Evolutionary conservation across 2,113 vertebrate genomes (phyloP).

Genomic region (Nycticebus coucang): DNA sequence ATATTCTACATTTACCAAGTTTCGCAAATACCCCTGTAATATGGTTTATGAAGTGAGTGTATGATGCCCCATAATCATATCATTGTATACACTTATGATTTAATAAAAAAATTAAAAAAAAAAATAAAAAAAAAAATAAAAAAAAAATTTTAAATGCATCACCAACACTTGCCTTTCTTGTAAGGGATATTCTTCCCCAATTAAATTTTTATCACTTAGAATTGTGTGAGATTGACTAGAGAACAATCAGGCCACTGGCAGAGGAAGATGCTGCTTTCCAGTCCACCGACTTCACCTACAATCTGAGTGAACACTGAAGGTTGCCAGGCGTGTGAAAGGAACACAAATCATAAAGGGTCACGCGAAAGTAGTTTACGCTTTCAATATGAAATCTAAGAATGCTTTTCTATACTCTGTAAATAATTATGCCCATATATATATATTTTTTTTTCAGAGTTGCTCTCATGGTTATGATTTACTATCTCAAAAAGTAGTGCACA

Average conservation of each 20-base stretch:
- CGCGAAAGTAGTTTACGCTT: slow-evolving; percentile 34
- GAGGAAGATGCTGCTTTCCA: not conserved
- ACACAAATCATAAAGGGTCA: not conserved
- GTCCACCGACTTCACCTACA: not conserved
- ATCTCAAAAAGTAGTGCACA: too few species aligned
- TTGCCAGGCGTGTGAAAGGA: not conserved
- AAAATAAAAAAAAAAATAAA: too few species aligned
- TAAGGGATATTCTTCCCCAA: not conserved
- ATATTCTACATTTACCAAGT: too few species aligned
- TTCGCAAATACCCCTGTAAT: too few species aligned
- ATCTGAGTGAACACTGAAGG: not conserved
- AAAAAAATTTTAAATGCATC: not conserved
- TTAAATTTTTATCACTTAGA: slow-evolving; percentile 49
- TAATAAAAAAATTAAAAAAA: too few species aligned
- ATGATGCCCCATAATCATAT: too few species aligned
- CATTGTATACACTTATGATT: too few species aligned
- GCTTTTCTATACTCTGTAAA: not conserved
- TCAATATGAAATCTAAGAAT: slow-evolving; percentile 19
- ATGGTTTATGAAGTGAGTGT: too few species aligned
- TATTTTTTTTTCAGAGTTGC: too few species aligned
- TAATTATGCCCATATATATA: not conserved
- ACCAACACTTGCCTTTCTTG: not conserved
- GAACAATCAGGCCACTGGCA: not conserved
- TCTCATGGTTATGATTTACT: too few species aligned
- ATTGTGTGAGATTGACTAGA: slow-evolving; percentile 37